phyloP scores from a whole-genome alignment of 1,140 invertebrate genomes.

The Drosophila orosa region DNA sequence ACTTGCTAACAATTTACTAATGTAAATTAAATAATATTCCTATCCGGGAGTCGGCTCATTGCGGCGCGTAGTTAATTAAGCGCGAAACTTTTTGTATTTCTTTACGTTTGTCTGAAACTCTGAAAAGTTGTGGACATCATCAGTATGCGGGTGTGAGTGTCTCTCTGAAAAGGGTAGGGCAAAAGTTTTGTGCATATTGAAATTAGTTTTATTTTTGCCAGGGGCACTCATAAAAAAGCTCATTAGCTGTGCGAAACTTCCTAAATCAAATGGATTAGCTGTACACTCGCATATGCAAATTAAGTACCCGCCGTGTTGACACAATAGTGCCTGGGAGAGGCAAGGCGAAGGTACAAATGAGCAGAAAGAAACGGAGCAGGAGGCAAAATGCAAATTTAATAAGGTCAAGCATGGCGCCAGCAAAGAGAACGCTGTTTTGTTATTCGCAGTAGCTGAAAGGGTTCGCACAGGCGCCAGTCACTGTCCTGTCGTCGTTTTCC shows the following conservation, averaged over 20 bases:
- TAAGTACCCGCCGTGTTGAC: slow-evolving; percentile 50
- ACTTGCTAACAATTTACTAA: slow-evolving; percentile 56
- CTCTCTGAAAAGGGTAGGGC: slow-evolving; percentile 3
- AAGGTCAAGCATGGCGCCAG: slow-evolving; percentile 32
- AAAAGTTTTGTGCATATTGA: slow-evolving; percentile 61
- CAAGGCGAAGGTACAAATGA: slow-evolving; percentile 6
- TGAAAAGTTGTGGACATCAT: slow-evolving; percentile 40
- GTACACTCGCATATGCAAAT: slow-evolving; percentile 41
- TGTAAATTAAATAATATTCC: slow-evolving; percentile 69
- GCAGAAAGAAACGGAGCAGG: slow-evolving; percentile 12
- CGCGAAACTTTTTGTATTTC: slow-evolving; percentile 41
- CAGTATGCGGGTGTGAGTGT: slow-evolving; percentile 2
- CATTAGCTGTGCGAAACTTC: slow-evolving; percentile 52
- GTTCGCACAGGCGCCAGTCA: slow-evolving; percentile 40
- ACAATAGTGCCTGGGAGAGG: slow-evolving; percentile 17
- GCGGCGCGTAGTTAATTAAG: slow-evolving; percentile 64
- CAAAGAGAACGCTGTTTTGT: slow-evolving; percentile 18
- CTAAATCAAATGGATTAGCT: slow-evolving; percentile 28
- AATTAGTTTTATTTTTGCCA: slow-evolving; percentile 48
- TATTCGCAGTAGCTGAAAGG: slow-evolving; percentile 54
- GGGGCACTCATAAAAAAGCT: slow-evolving; percentile 40
- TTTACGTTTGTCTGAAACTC: slow-evolving; percentile 18
- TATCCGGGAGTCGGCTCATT: slow-evolving; percentile 46
- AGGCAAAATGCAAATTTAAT: slow-evolving; percentile 59
- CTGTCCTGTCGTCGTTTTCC: slow-evolving; percentile 36